Evolutionary conservation across 2,888 invertebrate genomes (phyloP).

Genomic region (Tinea semifulvella): DNA sequence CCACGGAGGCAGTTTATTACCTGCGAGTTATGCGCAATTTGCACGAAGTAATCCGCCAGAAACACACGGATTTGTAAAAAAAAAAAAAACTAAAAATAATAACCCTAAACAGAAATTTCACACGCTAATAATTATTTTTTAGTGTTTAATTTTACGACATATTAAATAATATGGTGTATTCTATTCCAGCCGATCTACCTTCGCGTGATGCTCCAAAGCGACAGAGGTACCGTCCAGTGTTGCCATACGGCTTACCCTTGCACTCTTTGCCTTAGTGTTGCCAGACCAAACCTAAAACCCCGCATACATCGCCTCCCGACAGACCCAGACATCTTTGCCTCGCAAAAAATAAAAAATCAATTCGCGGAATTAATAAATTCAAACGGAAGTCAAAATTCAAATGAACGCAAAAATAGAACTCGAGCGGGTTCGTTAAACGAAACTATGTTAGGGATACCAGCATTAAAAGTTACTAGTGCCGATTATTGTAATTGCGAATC

Average conservation of each 20-base stretch:
- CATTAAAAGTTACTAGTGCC: constrained; percentile 60
- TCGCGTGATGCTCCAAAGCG: constrained; percentile 72
- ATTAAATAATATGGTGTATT: too few relatives aligned
- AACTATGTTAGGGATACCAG: constrained; percentile 40
- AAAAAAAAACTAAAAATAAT: too few relatives aligned
- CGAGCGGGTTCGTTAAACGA: constrained; percentile 47
- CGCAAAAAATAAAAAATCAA: constrained; percentile 23
- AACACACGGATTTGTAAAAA: too few relatives aligned
- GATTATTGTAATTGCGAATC: constrained; percentile 48
- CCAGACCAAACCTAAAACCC: constrained; percentile 24
- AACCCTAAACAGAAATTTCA: too few relatives aligned
- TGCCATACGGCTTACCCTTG: constrained; percentile 56
- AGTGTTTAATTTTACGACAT: too few relatives aligned
- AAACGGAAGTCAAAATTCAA: neutral
- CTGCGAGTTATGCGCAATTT: too few relatives aligned
- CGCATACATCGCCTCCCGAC: constrained; percentile 27
- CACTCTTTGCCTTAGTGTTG: constrained; percentile 37
- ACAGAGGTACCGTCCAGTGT: constrained; percentile 80
- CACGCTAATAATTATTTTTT: too few relatives aligned
- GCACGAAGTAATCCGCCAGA: too few relatives aligned
- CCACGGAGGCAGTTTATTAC: too few relatives aligned
- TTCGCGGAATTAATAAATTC: constrained; percentile 16
- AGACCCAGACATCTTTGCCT: constrained; percentile 37
- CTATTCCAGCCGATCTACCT: constrained; percentile 81
- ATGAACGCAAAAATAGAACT: constrained; percentile 26